Evolutionary conservation across 2,888 invertebrate genomes (phyloP).

Genomic region (Gandaritis pyraliata): DNA sequence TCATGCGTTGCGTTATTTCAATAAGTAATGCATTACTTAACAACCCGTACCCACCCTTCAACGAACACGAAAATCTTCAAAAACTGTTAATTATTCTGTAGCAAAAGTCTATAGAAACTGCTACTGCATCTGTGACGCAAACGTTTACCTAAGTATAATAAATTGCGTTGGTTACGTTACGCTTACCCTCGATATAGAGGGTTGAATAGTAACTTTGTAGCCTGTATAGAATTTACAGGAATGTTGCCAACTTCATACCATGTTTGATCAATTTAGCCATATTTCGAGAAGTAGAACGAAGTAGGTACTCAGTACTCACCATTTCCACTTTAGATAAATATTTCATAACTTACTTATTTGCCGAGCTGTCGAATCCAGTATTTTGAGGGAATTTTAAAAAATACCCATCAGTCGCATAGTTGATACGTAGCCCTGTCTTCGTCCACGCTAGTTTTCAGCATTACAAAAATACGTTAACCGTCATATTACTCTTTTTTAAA

Average conservation of each 20-base stretch:
- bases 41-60: no score
- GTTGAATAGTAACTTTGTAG: conserved; percentile 28
- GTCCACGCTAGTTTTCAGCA: no score
- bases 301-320: not conserved
- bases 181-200: conserved; percentile 30
- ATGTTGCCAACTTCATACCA: conserved; percentile 10
- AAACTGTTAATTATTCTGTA: conserved; percentile 7
- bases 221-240: conserved; percentile 8
- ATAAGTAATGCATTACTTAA: no score
- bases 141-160: conserved; percentile 60
- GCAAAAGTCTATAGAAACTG: conserved; percentile 3
- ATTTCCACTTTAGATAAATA: no score
- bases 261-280: not conserved
- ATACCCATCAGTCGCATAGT: no score
- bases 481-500: no score
- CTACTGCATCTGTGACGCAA: conserved; percentile 25
- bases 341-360: no score
- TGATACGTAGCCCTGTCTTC: no score
- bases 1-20: no score
- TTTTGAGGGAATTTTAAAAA: no score
- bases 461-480: no score
- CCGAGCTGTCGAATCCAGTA: no score
- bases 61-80: not conserved
- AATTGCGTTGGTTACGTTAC: conserved; percentile 66
- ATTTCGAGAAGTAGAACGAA: not conserved